Evolutionary conservation across 1,140 invertebrate species (phyloP), one percentile per base, ranked within the genome.

Genomic region (Diuraphis noxia): DNA sequence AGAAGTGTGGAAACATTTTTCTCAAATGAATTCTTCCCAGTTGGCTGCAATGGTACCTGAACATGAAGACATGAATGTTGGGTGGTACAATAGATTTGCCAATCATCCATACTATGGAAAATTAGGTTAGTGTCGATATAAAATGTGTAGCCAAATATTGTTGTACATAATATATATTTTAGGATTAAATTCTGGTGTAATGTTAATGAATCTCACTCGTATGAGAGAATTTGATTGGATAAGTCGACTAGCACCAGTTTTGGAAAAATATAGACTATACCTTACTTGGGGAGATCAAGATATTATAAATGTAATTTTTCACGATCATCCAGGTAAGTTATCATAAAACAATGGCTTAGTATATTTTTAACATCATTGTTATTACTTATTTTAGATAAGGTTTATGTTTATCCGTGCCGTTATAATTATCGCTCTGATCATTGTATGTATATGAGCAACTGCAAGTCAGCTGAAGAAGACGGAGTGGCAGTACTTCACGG

Each of bases 251-350:
- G 95, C 96, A 87, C 96, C 97, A 23, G 97, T 98, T 92, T 97
- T 97, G 94, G 96, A 97, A 92, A 96, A 97, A 93, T 99, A 97
- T 94, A 97, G 96, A 93, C 93, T 97, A 19, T 96, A 97, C 93
- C 98, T 99, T 84, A 98, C 97, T 8, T 99, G 97, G 97, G 98
- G 98, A n/a, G 98, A 99, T 94, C 98, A 99, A 94, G 98, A 99
- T 94, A 98, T 99, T 92, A 98, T 99, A 92, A 99, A 99, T 94
- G 98, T 99, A 92, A 97, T 98, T 93, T 99, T 99, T 94, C 97
- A 98, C 94, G 97, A 96, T 94, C 96, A 98, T 95, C 96, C 97
- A 93, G 96, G 96, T 96, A 93, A 92, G 87, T 38, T 85, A 34
- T 63, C 34, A 13, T 52, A 13, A 46, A n/a, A 52, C 9, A 86